These are phyloP conservation scores for Drosophila albomicans DNA, from an alignment of 1,140 invertebrate species.

Conservation along the genomic window DNA sequence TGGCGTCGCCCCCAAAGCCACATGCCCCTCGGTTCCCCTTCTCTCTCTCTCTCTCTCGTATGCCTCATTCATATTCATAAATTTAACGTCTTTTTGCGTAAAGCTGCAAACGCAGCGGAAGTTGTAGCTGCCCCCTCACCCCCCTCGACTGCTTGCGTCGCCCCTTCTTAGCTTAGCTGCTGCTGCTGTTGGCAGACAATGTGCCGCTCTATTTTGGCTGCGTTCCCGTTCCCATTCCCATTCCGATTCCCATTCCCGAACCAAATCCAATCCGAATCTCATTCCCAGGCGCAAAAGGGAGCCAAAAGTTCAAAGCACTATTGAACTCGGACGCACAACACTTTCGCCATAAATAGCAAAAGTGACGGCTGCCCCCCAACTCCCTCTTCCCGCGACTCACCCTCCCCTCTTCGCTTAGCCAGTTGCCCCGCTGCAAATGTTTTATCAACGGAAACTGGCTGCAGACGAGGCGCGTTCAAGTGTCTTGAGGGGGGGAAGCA, in stretches of 20 bases:
- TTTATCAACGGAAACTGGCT: constrained; percentile 52
- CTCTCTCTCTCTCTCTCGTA: constrained; percentile 1
- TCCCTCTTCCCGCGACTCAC: neutral
- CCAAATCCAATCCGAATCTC: neutral
- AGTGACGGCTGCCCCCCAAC: constrained; percentile 34
- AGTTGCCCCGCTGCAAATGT: neutral
- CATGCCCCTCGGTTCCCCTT: neutral
- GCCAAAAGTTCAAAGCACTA: constrained; percentile 81
- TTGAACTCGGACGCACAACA: constrained; percentile 74
- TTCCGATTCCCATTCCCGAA: neutral
- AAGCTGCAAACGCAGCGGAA: constrained; percentile 59
- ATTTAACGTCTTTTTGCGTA: constrained; percentile 74
- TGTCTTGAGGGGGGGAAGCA: neutral
- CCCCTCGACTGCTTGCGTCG: neutral
- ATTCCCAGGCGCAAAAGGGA: constrained; percentile 43
- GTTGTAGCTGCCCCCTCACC: constrained; percentile 42
- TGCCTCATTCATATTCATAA: constrained; percentile 81
- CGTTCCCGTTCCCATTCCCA: constrained; percentile 30
- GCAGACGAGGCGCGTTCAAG: constrained; percentile 1
- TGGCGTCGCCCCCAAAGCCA: constrained; percentile 17
- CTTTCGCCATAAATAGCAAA: constrained; percentile 81
- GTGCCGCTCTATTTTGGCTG: constrained; percentile 78
- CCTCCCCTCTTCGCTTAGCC: neutral
- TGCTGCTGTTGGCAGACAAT: constrained; percentile 59
- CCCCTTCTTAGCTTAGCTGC: constrained; percentile 2